phyloP scores from a whole-genome alignment of 2,797 vertebrate species.

The Falco novaeseelandiae region DNA sequence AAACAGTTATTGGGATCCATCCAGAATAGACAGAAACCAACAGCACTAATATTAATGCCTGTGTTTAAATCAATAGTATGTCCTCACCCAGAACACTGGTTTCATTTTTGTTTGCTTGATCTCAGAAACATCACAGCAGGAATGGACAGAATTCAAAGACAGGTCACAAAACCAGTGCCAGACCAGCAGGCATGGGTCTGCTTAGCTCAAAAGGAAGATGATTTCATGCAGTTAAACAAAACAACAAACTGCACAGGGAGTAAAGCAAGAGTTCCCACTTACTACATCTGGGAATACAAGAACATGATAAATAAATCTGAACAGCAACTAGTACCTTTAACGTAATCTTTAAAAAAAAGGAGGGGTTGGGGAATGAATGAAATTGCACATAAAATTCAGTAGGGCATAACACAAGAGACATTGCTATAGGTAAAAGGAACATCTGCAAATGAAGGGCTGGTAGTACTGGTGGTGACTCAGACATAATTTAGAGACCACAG shows the following conservation, averaged over 20 bases:
- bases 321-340: background rate
- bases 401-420: background rate
- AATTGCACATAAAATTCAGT: background rate
- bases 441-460: background rate
- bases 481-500: conserved; percentile 23
- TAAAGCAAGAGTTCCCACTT: background rate
- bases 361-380: background rate
- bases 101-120: background rate
- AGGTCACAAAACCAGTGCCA: background rate
- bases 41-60: background rate
- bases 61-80: background rate
- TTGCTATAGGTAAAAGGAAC: background rate
- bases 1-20: background rate
- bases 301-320: background rate
- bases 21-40: background rate
- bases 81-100: background rate
- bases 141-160: background rate
- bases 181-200: background rate
- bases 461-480: background rate
- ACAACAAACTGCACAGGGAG: background rate
- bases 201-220: background rate
- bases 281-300: background rate
- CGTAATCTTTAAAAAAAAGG: background rate
- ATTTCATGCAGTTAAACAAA: background rate
- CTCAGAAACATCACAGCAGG: background rate